A percentile compares a stretch with the other conserved stretches of the same genome.
Evolutionary conservation across 1,140 invertebrate genomes (phyloP).

Genomic region (Armadillidium nasatum): DNA sequence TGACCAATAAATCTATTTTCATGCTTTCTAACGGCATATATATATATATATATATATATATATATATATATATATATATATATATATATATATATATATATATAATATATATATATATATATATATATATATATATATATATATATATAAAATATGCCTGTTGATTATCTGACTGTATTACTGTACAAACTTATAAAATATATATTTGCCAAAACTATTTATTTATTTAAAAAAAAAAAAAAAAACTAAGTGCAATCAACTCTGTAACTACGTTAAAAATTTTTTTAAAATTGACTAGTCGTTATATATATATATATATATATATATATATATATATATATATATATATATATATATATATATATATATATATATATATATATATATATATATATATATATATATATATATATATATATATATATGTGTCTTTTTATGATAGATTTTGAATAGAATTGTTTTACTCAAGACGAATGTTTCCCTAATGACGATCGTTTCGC

Average conservation of each 20-base stretch:
- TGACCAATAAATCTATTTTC: neutral
- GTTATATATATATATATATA: neutral
- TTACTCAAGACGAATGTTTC: no score
- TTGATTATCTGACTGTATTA: neutral
- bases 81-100: constrained; percentile 3
- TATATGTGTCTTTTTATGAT: neutral
- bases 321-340: constrained; percentile 9
- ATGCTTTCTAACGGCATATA: no score
- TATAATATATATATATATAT: neutral
- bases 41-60: constrained; percentile 11
- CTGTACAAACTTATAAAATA: neutral
- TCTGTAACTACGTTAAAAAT: no score
- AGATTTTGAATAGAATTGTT: no score
- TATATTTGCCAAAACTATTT: neutral
- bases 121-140: neutral
- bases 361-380: constrained; percentile 2
- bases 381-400: constrained; percentile 6
- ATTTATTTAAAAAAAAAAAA: neutral
- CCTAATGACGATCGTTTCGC: no score
- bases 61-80: constrained; percentile 2
- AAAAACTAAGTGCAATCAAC: no score
- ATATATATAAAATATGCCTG: neutral
- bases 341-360: constrained; percentile 11
- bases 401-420: constrained; percentile 11
- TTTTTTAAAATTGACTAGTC: no score